Conservation (phyloP, 2,888 invertebrate species). For the Polyommatus icarus region DNA sequence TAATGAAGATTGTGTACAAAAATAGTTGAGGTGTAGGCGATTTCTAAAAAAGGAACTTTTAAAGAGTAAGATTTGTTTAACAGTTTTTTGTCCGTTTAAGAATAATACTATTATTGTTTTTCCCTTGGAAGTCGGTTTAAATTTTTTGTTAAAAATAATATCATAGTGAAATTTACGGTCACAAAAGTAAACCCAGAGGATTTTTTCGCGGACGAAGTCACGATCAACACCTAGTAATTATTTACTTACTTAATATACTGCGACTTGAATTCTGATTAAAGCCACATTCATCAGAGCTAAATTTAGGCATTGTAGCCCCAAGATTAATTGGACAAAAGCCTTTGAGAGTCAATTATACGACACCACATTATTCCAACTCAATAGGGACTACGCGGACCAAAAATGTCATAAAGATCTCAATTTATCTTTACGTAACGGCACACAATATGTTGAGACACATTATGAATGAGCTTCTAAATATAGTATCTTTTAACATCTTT, state of each 20-base stretch:
- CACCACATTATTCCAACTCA: not conserved
- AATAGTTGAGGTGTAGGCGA: no score
- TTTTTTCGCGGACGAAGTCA: no score
- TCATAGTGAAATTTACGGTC: not conserved
- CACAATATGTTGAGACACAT: not conserved
- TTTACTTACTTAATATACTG: not conserved
- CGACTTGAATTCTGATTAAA: not conserved
- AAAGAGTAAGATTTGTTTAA: no score
- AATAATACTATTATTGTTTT: no score
- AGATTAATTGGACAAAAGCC: constrained; percentile 11
- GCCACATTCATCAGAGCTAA: not conserved
- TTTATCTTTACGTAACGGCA: not conserved
- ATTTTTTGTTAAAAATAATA: no score
- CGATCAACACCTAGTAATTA: not conserved
- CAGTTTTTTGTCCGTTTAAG: no score
- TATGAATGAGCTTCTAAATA: not conserved
- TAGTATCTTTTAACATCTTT: not conserved
- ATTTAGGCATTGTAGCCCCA: not conserved
- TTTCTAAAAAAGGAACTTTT: no score
- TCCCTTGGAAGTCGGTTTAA: no score
- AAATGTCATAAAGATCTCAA: not conserved
- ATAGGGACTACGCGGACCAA: not conserved
- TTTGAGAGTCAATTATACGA: not conserved
- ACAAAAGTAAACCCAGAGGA: not conserved
- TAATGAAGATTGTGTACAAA: no score